These are phyloP conservation scores for Maccullochella peelii DNA, from an alignment of 2,113 vertebrate genomes.

Conservation along the genomic window DNA sequence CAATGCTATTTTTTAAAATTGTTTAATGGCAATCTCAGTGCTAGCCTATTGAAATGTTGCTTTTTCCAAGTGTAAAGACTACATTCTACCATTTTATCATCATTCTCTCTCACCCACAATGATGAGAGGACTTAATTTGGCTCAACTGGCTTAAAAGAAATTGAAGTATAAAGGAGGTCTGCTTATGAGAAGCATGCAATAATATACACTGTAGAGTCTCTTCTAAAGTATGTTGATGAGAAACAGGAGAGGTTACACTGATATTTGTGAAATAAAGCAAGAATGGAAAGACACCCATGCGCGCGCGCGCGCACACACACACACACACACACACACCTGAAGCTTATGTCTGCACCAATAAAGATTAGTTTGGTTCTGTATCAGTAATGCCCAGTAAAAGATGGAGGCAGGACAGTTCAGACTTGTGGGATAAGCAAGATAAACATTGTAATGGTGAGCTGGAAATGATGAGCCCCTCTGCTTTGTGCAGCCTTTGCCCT, in stretches of 20 bases:
- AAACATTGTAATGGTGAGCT: not conserved
- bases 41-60: constrained; percentile 3
- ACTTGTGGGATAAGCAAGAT: not conserved
- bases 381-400: not conserved
- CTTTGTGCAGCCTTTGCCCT: not conserved
- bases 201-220: not conserved
- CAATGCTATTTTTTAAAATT: constrained; percentile 22
- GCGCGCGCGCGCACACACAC: not conserved
- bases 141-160: constrained; percentile 34
- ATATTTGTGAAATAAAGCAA: not conserved
- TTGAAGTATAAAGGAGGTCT: not conserved
- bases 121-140: constrained; percentile 11
- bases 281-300: not conserved
- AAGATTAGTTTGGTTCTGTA: not conserved
- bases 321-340: too few species aligned
- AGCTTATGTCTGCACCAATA: not conserved
- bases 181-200: not conserved
- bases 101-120: not conserved
- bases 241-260: not conserved
- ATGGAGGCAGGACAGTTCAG: not conserved
- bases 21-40: constrained; percentile 26
- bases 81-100: not conserved
- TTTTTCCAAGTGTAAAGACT: constrained; percentile 1
- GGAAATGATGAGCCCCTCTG: not conserved
- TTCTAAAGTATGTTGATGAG: not conserved